Base-by-base conservation (phyloP, 2,888 invertebrate genomes). In the Cataglyphis altisquamis region DNA sequence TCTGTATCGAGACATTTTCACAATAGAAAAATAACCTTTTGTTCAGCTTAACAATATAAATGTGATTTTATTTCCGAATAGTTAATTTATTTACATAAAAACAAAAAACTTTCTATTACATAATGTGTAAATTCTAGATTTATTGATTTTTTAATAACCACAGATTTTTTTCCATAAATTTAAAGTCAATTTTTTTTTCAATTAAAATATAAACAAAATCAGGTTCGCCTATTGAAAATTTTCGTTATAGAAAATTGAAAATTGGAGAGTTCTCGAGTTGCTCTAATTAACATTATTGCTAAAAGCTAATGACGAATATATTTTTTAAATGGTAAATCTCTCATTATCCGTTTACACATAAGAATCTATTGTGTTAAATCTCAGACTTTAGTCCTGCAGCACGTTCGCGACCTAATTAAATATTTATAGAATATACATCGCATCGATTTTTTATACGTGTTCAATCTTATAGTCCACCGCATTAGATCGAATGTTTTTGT, bases 401-500 rank as follows among this genome's bases (percentile, higher is more conserved):
- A 70, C 72, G 72, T 21, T 78, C 29, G n/a, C 12, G 15, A 10
- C 5, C 32, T 70, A 72, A 80, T 70, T 45, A 45, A 80, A 80
- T 72, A 72, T 72, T 78, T 78, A 78, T 78, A 3, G 9, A 18
- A 15, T 32, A 41, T 18, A 45, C 41, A 45, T 32, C 21, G 18
- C 5, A 48, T 62, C 29, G 55, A 41, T 41, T 67, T 77, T 45
- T 80, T 60, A 32, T 64, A 48, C 60, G 62, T 63, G 63, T 70
- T 64, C 60, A 41, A 73, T 73, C 29, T 52, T 29, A 15, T 0
- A 15, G n/a, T 83, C n/a, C 0, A 39, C 36, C 45, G 63, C 77
- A 84, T 81, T 86, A 75, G 67, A 72, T 18, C n/a, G 41, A 36
- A 5, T 32, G 12, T 39, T 83, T 74, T 82, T 83, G 72, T 75